phyloP scores from a whole-genome alignment of 2,888 invertebrate species.

The Iphiclides podalirius region DNA sequence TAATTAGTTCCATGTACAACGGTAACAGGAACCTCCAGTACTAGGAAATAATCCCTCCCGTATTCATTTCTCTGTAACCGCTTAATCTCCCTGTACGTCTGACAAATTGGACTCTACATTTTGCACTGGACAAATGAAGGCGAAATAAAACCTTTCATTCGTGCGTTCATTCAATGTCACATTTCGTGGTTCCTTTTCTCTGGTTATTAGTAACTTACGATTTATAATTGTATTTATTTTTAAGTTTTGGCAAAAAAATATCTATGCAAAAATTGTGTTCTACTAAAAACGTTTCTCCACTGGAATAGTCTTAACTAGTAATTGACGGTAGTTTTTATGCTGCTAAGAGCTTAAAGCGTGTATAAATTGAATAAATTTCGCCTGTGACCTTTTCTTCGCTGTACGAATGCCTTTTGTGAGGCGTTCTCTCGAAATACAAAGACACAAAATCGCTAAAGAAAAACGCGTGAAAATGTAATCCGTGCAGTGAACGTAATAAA shows the following conservation, averaged over 20 bases:
- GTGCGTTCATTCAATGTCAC: constrained; percentile 9
- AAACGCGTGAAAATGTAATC: constrained; percentile 46
- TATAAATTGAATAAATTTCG: background rate
- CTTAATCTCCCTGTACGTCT: constrained; percentile 24
- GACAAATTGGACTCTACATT: constrained; percentile 24
- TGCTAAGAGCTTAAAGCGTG: too few species aligned
- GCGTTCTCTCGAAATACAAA: background rate
- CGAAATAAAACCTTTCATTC: constrained; percentile 19
- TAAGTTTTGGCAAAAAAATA: too few species aligned
- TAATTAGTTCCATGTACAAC: constrained; percentile 19
- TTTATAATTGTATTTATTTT: too few species aligned
- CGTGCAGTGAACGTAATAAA: constrained; percentile 72
- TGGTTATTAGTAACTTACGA: background rate
- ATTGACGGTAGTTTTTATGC: too few species aligned
- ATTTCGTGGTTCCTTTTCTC: constrained; percentile 10
- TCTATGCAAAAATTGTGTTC: too few species aligned
- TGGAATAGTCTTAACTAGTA: too few species aligned
- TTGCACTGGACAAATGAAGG: constrained; percentile 24
- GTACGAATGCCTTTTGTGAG: too few species aligned
- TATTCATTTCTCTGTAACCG: constrained; percentile 24
- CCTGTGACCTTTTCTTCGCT: too few species aligned
- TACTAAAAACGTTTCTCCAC: too few species aligned
- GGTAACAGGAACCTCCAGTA: constrained; percentile 14
- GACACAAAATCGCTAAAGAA: constrained; percentile 35
- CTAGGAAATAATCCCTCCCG: constrained; percentile 21